Base-by-base conservation (phyloP, 2,888 invertebrate genomes). In the Zaprionus obscuricornis region DNA sequence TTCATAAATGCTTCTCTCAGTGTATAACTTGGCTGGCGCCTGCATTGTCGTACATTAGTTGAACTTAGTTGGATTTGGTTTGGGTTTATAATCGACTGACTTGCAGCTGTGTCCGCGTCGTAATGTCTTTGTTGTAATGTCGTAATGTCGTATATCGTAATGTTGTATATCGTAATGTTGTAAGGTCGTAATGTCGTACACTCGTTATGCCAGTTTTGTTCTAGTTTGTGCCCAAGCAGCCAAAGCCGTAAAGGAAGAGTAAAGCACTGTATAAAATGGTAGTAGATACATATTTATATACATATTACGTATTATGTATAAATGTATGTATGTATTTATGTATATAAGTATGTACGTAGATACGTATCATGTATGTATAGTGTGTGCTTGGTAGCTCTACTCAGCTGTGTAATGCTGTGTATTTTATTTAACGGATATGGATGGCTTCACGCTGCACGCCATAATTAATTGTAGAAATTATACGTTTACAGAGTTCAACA, bases 401-500 rank as follows among this genome's bases (percentile, higher is more conserved):
- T 22, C 7, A 22, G 7, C 22, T 22, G 4, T 4, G 4, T 5
- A 4, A 5, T 22, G 22, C 22, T 39, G 42, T 52, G 85, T 82
- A 84, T 84, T 85, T 85, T 85, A 85, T 82, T 84, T 75, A 81
- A 18, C 69, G 70, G 67, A 87, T 88, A 88, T 56, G 90, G 90
- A 90, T 77, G 90, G 90, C 89, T n/a, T 88, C 79, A 90, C 89
- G 85, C 90, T 90, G 90, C 90, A 88, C 78, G 81, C 90, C 89
- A 88, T 78, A 89, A 90, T 90, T 90, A 90, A 90, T 90, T 90
- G 75, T 90, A 93, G 93, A 93, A 93, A 93, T 93, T 90, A 93
- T 93, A 91, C 93, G 93, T 91, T 95, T 96, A 91, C 95, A 97
- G 97, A 97, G 92, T 97, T 97, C 94, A 97, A 97, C 93, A 97